Percentiles rank a stretch among this genome's conserved stretches.
phyloP scores from a whole-genome alignment of 2,797 vertebrate genomes.

The Gallinago stenura region DNA sequence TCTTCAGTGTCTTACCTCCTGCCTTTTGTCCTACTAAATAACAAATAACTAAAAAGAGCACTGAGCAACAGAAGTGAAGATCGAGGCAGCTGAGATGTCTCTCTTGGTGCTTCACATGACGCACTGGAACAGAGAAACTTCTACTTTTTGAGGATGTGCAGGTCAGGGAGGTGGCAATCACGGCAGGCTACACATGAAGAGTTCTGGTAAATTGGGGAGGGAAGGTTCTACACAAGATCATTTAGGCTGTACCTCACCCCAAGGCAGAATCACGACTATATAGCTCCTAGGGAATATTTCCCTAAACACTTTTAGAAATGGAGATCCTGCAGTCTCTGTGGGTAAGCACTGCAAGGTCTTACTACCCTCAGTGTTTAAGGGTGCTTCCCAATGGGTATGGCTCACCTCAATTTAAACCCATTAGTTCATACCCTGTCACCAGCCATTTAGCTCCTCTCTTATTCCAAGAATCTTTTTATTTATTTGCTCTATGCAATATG shows the following conservation, averaged over 20 bases:
- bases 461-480: neutral
- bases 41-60: neutral
- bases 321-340: neutral
- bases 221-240: neutral
- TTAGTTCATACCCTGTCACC: neutral
- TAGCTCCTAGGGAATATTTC: neutral
- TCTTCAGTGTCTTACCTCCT: neutral
- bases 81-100: neutral
- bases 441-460: neutral
- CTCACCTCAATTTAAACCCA: neutral
- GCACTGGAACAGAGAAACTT: neutral
- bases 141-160: accelerated
- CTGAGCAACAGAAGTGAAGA: neutral
- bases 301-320: neutral
- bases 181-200: neutral
- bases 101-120: neutral
- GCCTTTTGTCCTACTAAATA: neutral
- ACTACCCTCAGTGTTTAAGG: neutral
- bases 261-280: neutral
- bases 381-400: neutral
- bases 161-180: neutral
- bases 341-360: neutral
- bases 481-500: neutral
- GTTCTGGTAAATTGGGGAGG: neutral
- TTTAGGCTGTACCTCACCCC: neutral